Evolutionary conservation across 53 echinoderm and acorn worm genomes (phyloP), one percentile per base, ranked within the genome.

Genomic region (Actinopyga echinites): DNA sequence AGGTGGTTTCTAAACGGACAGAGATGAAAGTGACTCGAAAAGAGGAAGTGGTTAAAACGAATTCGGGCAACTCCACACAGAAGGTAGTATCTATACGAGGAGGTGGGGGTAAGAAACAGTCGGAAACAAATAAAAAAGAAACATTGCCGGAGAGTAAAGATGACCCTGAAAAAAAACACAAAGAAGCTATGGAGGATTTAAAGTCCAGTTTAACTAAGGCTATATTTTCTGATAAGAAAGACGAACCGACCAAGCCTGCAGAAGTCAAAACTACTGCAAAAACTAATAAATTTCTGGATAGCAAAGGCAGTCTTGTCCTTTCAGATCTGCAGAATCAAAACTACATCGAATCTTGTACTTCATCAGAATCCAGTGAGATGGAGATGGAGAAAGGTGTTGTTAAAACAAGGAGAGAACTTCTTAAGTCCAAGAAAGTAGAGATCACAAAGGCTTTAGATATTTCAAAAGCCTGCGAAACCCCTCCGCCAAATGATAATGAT

Each of bases 241-340:
- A 77, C n/a, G 56, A 77, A 31, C 0, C 28, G 0, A 54, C 2
- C 17, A 55, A 24, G 49, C 32, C 43, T 20, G 23, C 31, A 31
- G 53, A 53, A 55, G 10, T 12, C 13, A 77, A 77, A 56, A 77
- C 10, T 5, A 4, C 54, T 1, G 19, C 30, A 9, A 55, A 77
- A 30, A 35, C 21, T 1, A 45, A 6, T 21, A 77, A 28, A 25
- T 26, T 56, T 26, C 28, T 28, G 23, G 56, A 45, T 30, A 32
- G 11, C 6, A 77, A 77, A 29, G 30, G 77, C 2, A 53, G 28
- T 23, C 75, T 75, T 13, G 53, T 30, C 24, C 49, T 75, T 7
- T 79, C 79, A n/a, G 79, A 79, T 57, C 25, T 80, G 6, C 81
- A 80, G 34, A 80, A 80, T 23, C 81, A 80, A 38, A 80, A 80